Base-by-base conservation (phyloP, 2,113 vertebrate genomes). In the Capra hircus region DNA sequence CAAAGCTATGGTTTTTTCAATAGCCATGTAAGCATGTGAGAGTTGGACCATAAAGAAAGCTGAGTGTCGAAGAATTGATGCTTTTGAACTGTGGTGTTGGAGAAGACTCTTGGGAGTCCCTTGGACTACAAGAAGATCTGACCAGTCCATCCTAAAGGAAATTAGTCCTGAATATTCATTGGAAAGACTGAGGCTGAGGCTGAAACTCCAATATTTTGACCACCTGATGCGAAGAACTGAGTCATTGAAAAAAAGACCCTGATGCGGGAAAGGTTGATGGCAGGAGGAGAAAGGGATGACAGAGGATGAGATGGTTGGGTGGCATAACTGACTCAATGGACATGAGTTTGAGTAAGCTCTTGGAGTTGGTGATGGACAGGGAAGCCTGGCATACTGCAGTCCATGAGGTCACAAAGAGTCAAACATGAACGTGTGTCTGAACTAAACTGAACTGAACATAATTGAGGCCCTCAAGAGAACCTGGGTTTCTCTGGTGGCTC, bases 241-340 rank as follows among this genome's bases (percentile, higher is more conserved):
- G n/a, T 71, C 64, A 71, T 5, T 71, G n/a, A 71, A 36, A 36
- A 11, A 71, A 71, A 71, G 64, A 36, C 19, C 64, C 4, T 71
- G 19, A 12, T 23, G 19, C 0, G 4, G 19, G 64, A 71, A 71
- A 71, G 17, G 33, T 36, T 36, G n/a, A 71, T 36, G 62, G 64
- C 9, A 36, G 64, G 19, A 71, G 64, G 17, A 71, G 64, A 71
- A 71, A 71, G n/a, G n/a, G 17, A 71, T 11, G 9, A 11, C n/a
- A 71, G 64, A 71, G 19, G n/a, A 21, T 36, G 64, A 71, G 64
- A 71, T 11, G 64, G n/a, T 21, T 71, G 17, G 4, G 19, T 36
- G 64, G 9, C 17, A 71, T 71, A 19, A 36, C n/a, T 0, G 0
- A 71, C n/a, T 71, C 0, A 0, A 71, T 21, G 64, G n/a, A 21